Evolutionary conservation across 2,113 vertebrate species (phyloP).

Genomic region (Malaclemys terrapin): DNA sequence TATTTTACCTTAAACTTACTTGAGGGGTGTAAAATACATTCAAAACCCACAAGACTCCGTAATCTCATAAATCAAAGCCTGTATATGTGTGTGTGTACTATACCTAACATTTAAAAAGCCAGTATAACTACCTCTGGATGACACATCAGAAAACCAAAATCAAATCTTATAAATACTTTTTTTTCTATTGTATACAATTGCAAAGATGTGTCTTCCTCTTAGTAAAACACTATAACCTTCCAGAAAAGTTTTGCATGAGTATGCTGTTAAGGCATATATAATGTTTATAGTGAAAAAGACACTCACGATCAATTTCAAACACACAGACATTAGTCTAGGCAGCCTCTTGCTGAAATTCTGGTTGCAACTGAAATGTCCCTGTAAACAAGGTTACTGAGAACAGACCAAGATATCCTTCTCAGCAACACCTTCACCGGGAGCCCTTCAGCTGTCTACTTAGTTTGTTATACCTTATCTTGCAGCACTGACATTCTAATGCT

Average conservation of each 20-base stretch:
- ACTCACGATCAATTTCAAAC: conserved; percentile 46
- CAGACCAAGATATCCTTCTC: conserved; percentile 54
- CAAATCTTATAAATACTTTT: conserved; percentile 53
- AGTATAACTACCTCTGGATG: conserved; percentile 33
- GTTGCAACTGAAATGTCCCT: conserved; percentile 66
- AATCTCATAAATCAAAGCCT: conserved; percentile 64
- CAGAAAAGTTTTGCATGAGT: conserved; percentile 59
- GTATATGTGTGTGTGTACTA: not conserved
- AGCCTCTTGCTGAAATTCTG: conserved; percentile 70
- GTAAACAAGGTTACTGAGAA: conserved; percentile 74
- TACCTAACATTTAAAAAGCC: conserved; percentile 5
- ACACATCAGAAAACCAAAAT: conserved; percentile 63
- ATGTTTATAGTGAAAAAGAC: conserved; percentile 52
- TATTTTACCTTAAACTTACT: conserved; percentile 16
- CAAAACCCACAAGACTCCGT: not conserved
- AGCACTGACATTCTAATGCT: conserved; percentile 66
- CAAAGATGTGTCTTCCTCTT: conserved; percentile 50
- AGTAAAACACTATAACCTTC: conserved; percentile 47
- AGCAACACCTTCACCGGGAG: conserved; percentile 50
- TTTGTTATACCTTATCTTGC: conserved; percentile 71
- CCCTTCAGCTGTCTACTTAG: conserved; percentile 62
- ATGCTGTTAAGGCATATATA: not conserved
- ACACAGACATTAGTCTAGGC: conserved; percentile 52
- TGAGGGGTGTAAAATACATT: not conserved
- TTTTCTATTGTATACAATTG: conserved; percentile 28